Evolutionary conservation across 1,140 invertebrate species (phyloP), one percentile per base, ranked within the genome.

Genomic region (Trichomalopsis sarcophagae): DNA sequence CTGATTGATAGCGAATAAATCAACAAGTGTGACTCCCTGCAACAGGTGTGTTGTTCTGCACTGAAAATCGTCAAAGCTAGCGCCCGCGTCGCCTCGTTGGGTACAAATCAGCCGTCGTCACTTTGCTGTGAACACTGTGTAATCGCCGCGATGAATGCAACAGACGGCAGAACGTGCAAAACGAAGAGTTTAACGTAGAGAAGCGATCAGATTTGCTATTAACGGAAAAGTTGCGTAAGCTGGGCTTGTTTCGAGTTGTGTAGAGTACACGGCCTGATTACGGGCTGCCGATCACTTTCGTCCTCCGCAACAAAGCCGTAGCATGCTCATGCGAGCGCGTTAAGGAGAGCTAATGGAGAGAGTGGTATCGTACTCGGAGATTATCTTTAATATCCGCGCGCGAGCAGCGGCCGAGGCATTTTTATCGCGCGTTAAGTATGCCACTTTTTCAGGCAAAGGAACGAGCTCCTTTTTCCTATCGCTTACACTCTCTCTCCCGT

Each of bases 281-380:
- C 33, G 73, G 1, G 73, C 73, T 14, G 14, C 75, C 44, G 75
- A 77, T 77, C 75, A 77, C 75, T 77, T 77, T 77, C 75, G 75
- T 77, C 21, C 55, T 62, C 55, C 3, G 55, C 17, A 6, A n/a
- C 55, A 14, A 17, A 62, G 6, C 14, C 50, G 0, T 14, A 76
- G 85, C 82, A 62, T 78, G 30, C 66, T 30, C 68, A 50, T 82
- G 76, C 73, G 47, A 47, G 50, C 21, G 55, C 17, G 55, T 17
- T 62, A 62, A 62, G n/a, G 55, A 62, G 21, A 62, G 55, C 55
- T 78, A 82, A 85, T 69, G 68, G 68, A 69, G 27, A 23, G 27
- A 30, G 27, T 44, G 23, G 17, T 77, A 50, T 77, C 75, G 50
- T 33, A 2, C 21, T 27, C 47, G 33, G 33, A 33, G 76, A 78